Conservation (phyloP, 2,888 invertebrate genomes). For the Dicycla oo region DNA sequence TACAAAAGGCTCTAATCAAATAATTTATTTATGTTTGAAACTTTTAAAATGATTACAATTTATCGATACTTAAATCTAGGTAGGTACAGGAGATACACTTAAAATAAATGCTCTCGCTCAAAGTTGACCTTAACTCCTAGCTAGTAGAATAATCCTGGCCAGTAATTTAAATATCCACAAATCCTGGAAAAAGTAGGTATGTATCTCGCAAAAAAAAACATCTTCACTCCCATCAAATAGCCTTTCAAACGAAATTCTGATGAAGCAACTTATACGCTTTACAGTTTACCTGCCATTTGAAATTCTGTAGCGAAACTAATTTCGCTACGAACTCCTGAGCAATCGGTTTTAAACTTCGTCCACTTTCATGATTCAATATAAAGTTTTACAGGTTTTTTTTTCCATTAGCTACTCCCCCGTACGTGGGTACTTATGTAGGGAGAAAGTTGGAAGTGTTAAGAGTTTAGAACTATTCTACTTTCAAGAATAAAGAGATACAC, state of each 20-base stretch:
- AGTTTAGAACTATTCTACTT: constrained; percentile 42
- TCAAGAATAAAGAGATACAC: constrained; percentile 24
- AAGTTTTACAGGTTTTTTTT: constrained; percentile 56
- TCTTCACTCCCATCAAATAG: neutral
- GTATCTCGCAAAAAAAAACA: neutral
- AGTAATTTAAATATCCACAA: neutral
- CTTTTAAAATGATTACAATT: neutral
- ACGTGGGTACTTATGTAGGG: constrained; percentile 54
- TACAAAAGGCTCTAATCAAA: neutral
- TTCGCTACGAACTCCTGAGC: constrained; percentile 53
- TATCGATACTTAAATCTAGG: neutral
- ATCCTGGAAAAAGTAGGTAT: neutral
- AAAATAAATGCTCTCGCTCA: neutral
- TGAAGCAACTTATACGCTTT: constrained; percentile 50
- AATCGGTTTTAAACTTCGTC: constrained; percentile 61
- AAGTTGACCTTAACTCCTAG: neutral
- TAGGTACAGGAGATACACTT: neutral
- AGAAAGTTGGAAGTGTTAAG: constrained; percentile 51
- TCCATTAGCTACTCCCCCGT: constrained; percentile 39
- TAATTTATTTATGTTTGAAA: neutral
- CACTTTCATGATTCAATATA: constrained; percentile 63
- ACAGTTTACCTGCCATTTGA: constrained; percentile 65
- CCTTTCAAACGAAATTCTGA: constrained; percentile 41
- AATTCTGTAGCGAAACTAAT: constrained; percentile 63
- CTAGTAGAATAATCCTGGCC: neutral